Evolutionary conservation across 2,113 vertebrate species (phyloP).

Genomic region (Lucifuga dentata): DNA sequence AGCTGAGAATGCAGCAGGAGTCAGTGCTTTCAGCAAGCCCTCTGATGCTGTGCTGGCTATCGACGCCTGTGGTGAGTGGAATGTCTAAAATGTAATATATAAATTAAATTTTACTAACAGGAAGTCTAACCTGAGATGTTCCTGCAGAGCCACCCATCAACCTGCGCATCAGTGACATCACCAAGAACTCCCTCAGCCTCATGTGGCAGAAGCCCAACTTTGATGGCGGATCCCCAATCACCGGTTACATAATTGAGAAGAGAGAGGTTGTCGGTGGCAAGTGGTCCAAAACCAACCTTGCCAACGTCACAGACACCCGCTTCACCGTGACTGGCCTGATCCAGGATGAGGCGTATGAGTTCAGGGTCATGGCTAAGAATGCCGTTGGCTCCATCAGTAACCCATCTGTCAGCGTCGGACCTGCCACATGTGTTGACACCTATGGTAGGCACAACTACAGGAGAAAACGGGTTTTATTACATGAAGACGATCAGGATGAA

Average conservation of each 20-base stretch:
- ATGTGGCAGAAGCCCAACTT: slow-evolving; percentile 93
- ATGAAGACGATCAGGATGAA: too few relatives aligned
- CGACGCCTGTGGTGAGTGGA: slow-evolving; percentile 94
- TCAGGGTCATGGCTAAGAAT: slow-evolving; percentile 94
- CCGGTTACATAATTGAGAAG: slow-evolving; percentile 93
- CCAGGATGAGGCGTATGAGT: slow-evolving; percentile 94
- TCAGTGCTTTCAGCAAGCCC: slow-evolving; percentile 90
- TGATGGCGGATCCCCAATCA: slow-evolving; percentile 95
- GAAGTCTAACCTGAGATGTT: slow-evolving; percentile 21
- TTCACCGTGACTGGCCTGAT: slow-evolving; percentile 91
- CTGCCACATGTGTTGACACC: slow-evolving; percentile 93
- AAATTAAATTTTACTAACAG: too few relatives aligned
- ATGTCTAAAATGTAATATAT: neutral
- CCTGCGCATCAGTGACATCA: slow-evolving; percentile 91
- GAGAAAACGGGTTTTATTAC: too few relatives aligned
- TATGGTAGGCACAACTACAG: slow-evolving; percentile 87
- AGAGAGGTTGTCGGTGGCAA: slow-evolving; percentile 87
- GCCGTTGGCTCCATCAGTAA: slow-evolving; percentile 95
- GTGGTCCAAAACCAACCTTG: slow-evolving; percentile 94
- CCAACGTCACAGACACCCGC: slow-evolving; percentile 91
- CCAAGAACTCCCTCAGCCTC: slow-evolving; percentile 91
- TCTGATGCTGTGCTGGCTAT: slow-evolving; percentile 97
- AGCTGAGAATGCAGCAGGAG: slow-evolving; percentile 95
- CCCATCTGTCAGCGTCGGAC: slow-evolving; percentile 90
- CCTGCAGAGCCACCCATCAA: slow-evolving; percentile 91